Evolutionary conservation across 1,140 invertebrate genomes (phyloP).

Genomic region (Nebria ingens): DNA sequence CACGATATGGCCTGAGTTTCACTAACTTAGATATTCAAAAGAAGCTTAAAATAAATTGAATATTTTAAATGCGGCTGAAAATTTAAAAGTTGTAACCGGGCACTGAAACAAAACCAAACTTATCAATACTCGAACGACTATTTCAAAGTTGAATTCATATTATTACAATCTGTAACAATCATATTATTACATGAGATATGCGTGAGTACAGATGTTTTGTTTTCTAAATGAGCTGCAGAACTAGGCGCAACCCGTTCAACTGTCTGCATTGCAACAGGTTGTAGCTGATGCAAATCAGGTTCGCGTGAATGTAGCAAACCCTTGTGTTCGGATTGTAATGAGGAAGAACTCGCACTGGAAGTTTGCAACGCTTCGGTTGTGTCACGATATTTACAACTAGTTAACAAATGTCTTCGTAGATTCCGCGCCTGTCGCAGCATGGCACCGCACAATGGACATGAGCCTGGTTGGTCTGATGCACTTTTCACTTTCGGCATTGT

Average conservation of each 20-base stretch:
- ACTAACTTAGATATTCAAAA: no score
- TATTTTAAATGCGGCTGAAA: no score
- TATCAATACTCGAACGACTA: no score
- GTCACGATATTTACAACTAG: constrained; percentile 37
- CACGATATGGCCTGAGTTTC: no score
- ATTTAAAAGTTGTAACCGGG: no score
- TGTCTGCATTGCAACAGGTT: constrained; percentile 13
- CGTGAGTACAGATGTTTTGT: constrained; percentile 13
- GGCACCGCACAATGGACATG: constrained; percentile 48
- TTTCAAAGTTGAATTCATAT: not conserved
- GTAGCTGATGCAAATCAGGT: constrained; percentile 14
- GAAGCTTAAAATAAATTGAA: no score
- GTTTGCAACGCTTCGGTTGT: constrained; percentile 22
- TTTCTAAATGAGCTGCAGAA: constrained; percentile 14
- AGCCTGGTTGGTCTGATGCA: constrained; percentile 50
- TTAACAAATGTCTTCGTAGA: constrained; percentile 41
- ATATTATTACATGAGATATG: constrained; percentile 13
- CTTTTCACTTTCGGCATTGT: constrained; percentile 40
- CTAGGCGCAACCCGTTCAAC: constrained; percentile 11
- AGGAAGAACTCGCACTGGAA: constrained; percentile 9
- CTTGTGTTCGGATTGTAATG: not conserved
- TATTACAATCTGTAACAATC: not conserved
- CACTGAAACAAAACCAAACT: no score
- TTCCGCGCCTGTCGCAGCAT: constrained; percentile 47
- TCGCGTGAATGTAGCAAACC: not conserved